Evolutionary conservation across 2,113 vertebrate species (phyloP).

Genomic region (Pseudorectes ferrugineus): DNA sequence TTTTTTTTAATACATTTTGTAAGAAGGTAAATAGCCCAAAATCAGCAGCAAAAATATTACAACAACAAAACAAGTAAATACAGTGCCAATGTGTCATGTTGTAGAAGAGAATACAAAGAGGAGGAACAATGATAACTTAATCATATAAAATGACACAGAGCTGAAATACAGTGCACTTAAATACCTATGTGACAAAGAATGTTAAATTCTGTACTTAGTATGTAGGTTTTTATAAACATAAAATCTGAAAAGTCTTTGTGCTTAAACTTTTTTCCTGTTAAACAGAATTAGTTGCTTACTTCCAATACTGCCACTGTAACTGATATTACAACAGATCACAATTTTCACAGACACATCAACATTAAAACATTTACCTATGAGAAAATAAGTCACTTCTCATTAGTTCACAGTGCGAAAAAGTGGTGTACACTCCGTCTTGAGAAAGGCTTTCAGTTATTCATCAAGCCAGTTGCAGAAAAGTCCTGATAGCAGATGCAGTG

Average conservation of each 20-base stretch:
- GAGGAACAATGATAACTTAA: conserved; percentile 80
- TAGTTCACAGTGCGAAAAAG: conserved; percentile 84
- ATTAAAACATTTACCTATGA: conserved; percentile 80
- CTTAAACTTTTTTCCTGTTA: conserved; percentile 72
- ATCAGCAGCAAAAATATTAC: conserved; percentile 77
- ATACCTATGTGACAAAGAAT: conserved; percentile 73
- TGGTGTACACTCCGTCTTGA: conserved; percentile 70
- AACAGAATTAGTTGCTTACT: conserved; percentile 76
- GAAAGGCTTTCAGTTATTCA: conserved; percentile 71
- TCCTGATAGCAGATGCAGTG: conserved; percentile 74
- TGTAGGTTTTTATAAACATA: conserved; percentile 66
- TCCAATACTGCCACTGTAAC: conserved; percentile 81
- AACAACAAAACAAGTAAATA: conserved; percentile 69
- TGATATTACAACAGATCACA: conserved; percentile 81
- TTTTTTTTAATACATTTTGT: conserved; percentile 45
- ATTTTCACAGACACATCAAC: conserved; percentile 78
- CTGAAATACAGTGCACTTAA: conserved; percentile 78
- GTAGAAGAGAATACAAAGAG: conserved; percentile 66
- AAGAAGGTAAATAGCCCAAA: conserved; percentile 66
- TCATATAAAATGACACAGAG: conserved; percentile 75
- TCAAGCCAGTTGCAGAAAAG: conserved; percentile 68
- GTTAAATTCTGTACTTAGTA: conserved; percentile 75
- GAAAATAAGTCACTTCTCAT: conserved; percentile 81
- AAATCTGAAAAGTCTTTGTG: conserved; percentile 77
- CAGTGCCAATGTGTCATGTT: conserved; percentile 67